A percentile compares a stretch with the other conserved stretches of the same genome.
Evolutionary conservation across 2,888 invertebrate species (phyloP).

Genomic region (Dugesia japonica): DNA sequence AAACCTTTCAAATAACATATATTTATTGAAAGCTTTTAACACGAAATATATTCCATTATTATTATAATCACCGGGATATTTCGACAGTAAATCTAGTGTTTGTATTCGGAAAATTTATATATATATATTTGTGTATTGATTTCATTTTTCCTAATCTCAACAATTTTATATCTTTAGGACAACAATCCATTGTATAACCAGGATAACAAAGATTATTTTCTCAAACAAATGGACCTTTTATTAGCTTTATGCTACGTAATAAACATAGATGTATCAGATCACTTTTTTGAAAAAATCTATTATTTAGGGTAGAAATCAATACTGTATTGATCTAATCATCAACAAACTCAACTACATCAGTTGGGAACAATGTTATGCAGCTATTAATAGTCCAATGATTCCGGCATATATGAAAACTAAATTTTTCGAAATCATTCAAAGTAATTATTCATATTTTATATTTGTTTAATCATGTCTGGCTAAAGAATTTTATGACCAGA

Average conservation of each 20-base stretch:
- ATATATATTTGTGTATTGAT: no score
- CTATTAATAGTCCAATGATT: neutral
- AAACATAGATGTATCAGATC: neutral
- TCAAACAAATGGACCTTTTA: neutral
- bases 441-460: no score
- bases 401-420: neutral
- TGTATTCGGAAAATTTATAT: no score
- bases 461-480: no score
- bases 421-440: neutral
- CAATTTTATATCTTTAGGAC: no score
- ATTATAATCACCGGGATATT: no score
- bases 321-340: neutral
- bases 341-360: neutral
- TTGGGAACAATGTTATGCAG: neutral
- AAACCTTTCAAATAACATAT: no score
- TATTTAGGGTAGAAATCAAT: neutral
- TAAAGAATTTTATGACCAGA: no score
- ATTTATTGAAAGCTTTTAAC: no score
- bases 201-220: neutral
- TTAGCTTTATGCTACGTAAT: neutral
- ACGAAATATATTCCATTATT: no score
- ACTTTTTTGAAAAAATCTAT: neutral
- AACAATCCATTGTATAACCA: neutral
- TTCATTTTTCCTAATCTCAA: no score
- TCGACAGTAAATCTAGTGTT: no score